Conservation (phyloP, 2,888 invertebrate species). For the Mycogona germanica region DNA sequence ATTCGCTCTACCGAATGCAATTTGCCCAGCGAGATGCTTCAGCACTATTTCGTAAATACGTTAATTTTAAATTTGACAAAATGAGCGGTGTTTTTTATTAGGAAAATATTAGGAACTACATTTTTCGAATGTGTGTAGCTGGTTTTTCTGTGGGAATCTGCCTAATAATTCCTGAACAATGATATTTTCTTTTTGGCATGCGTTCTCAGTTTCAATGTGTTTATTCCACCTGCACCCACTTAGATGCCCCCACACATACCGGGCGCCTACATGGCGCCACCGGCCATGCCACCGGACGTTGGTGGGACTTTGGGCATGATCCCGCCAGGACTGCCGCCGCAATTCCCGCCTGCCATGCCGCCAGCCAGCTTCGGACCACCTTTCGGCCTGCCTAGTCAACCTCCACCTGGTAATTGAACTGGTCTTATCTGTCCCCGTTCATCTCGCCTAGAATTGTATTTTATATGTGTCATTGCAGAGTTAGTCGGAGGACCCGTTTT, state of each 20-base stretch:
- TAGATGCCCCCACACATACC: conserved; percentile 9
- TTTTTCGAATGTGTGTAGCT: too few relatives aligned
- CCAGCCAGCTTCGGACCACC: neutral
- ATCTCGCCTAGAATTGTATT: neutral
- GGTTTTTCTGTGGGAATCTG: too few relatives aligned
- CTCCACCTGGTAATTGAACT: neutral
- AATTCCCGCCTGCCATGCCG: neutral
- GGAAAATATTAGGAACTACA: too few relatives aligned
- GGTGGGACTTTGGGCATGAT: conserved; percentile 1
- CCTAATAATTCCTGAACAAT: too few relatives aligned
- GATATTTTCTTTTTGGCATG: too few relatives aligned
- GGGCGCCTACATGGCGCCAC: conserved; percentile 1
- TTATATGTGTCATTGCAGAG: neutral
- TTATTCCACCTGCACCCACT: too few relatives aligned
- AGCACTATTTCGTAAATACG: too few relatives aligned
- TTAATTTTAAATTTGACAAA: too few relatives aligned
- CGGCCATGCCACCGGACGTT: neutral
- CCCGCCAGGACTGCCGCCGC: conserved; percentile 2
- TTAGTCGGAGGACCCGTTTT: neutral
- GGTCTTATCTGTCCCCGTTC: neutral
- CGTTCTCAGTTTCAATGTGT: too few relatives aligned
- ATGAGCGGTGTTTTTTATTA: too few relatives aligned
- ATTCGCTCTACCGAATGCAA: too few relatives aligned
- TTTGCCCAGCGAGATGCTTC: too few relatives aligned
- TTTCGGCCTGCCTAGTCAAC: neutral